phyloP scores from a whole-genome alignment of 2,113 vertebrate species.

The Mastomys natalensis region DNA sequence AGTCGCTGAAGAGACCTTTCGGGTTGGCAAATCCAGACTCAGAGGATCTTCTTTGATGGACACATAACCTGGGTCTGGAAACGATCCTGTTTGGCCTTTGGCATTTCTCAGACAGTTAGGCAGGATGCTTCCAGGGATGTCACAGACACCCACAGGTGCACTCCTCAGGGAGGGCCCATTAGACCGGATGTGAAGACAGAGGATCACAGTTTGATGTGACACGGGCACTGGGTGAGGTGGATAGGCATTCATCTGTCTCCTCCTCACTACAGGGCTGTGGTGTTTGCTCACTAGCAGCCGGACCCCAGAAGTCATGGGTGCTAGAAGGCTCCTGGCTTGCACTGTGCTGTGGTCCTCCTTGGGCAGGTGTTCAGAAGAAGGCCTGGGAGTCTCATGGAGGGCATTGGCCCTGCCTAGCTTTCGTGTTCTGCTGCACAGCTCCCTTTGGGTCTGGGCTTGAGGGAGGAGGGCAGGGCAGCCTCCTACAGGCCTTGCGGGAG shows the following conservation, averaged over 20 bases:
- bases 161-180: rapidly evolving
- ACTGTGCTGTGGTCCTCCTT: not conserved
- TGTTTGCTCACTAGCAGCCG: not conserved
- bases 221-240: not conserved
- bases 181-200: rapidly evolving
- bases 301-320: not conserved
- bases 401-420: not conserved
- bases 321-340: not conserved
- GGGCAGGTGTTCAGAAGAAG: not conserved
- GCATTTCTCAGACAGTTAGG: not conserved
- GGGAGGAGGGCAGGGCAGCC: not conserved
- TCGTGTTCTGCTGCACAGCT: not conserved
- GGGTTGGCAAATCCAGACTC: not conserved
- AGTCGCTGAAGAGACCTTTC: not conserved
- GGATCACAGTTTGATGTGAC: not conserved
- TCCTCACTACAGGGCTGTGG: not conserved
- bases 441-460: rapidly evolving
- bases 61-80: not conserved
- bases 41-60: not conserved
- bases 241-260: not conserved
- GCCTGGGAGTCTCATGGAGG: rapidly evolving
- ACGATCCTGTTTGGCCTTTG: not conserved
- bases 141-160: not conserved
- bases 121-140: not conserved
- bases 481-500: not conserved